A percentile compares a stretch with the other conserved stretches of the same genome.
These are phyloP conservation scores for Blastobasis lacticolella DNA, from an alignment of 2,888 invertebrate genomes.

Conservation along the genomic window DNA sequence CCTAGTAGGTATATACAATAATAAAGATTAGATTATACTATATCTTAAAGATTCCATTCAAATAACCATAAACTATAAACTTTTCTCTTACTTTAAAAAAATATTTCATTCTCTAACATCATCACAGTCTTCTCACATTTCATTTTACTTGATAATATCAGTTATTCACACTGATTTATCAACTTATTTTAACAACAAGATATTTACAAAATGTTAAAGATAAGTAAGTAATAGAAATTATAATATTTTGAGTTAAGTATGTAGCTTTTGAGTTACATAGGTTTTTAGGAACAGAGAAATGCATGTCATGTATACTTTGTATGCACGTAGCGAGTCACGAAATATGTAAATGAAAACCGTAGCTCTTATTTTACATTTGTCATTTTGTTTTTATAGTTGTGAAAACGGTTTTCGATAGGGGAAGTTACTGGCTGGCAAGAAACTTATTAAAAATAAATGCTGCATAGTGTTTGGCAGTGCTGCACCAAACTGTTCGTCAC, in stretches of 20 bases:
- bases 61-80: constrained; percentile 27
- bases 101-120: constrained; percentile 51
- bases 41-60: constrained; percentile 4
- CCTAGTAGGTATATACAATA: no score
- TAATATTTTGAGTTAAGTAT: constrained; percentile 1
- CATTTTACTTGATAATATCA: constrained; percentile 26
- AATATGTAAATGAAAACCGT: no score
- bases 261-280: constrained; percentile 7
- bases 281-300: constrained; percentile 15
- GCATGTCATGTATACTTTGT: constrained; percentile 11
- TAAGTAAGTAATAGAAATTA: constrained; percentile 7
- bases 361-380: no score
- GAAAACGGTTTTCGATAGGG: no score
- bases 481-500: no score
- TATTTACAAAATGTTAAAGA: constrained; percentile 12
- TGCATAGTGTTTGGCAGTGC: not conserved
- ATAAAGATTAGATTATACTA: no score
- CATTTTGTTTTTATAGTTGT: no score
- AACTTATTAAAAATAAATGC: constrained; percentile 3
- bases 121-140: constrained; percentile 72
- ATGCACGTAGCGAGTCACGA: no score
- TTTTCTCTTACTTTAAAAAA: constrained; percentile 40
- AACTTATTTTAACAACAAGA: constrained; percentile 7
- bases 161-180: constrained; percentile 13
- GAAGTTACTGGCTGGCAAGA: not conserved